These are phyloP conservation scores for Cryptus viduatorius DNA, from an alignment of 2,888 invertebrate species.

Conservation along the genomic window DNA sequence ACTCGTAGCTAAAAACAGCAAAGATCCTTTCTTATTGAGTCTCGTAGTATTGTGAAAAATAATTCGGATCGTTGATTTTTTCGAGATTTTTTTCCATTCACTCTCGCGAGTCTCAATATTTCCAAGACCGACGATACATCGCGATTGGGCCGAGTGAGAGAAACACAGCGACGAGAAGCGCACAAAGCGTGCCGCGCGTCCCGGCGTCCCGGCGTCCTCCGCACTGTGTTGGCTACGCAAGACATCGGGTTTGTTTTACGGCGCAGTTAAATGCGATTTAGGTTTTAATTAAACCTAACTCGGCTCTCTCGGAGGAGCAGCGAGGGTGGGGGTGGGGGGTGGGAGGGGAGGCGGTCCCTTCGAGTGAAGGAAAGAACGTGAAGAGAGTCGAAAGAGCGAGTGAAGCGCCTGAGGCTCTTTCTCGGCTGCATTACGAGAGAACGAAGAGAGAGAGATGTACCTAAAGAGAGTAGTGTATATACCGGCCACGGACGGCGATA, in stretches of 20 bases:
- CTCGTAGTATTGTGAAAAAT: not conserved
- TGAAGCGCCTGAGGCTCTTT: constrained; percentile 45
- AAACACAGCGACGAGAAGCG: constrained; percentile 3
- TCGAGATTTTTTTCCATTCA: no score
- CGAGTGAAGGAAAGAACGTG: constrained; percentile 62
- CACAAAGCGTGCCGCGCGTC: constrained; percentile 60
- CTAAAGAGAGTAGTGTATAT: constrained; percentile 50
- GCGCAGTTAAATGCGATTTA: constrained; percentile 81
- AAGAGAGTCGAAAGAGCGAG: constrained; percentile 42
- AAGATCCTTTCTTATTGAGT: not conserved
- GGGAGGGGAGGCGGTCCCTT: constrained; percentile 71
- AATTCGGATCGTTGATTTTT: no score
- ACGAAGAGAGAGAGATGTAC: constrained; percentile 42
- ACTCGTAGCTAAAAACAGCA: not conserved
- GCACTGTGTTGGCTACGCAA: constrained; percentile 72
- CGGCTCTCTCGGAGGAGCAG: constrained; percentile 52
- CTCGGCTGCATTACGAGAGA: constrained; percentile 5
- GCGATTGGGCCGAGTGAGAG: constrained; percentile 39
- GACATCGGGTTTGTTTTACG: constrained; percentile 81
- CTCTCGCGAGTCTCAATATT: constrained; percentile 6
- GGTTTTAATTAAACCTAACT: constrained; percentile 81
- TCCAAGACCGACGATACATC: constrained; percentile 9
- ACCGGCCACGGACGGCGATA: constrained; percentile 42
- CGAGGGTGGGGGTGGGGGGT: constrained; percentile 57
- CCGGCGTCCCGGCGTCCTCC: constrained; percentile 69